A percentile compares a stretch with the other conserved stretches of the same genome.
Evolutionary conservation across 2,113 vertebrate genomes (phyloP).

Genomic region (Ardeotis arabs): DNA sequence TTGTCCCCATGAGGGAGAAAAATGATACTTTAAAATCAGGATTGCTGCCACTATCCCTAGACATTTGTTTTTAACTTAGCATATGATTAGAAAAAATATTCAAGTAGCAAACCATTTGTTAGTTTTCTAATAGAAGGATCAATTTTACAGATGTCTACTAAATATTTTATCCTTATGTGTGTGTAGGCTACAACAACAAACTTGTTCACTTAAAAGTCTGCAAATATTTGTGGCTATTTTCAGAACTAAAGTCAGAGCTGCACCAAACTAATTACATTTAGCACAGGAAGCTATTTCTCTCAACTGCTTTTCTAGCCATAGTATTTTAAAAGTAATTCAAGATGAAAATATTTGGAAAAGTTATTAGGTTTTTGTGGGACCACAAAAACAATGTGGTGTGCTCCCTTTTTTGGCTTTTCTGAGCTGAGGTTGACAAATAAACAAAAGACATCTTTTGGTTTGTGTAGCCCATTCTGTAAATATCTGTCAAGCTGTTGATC

Average conservation of each 20-base stretch:
- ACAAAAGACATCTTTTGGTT: neutral
- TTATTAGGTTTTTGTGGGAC: neutral
- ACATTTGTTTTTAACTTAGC: neutral
- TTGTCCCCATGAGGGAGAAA: neutral
- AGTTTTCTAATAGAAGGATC: neutral
- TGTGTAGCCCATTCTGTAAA: neutral
- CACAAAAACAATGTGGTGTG: neutral
- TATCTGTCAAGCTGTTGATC: conserved; percentile 5
- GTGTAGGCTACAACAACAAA: neutral
- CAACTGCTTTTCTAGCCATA: neutral
- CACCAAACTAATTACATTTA: neutral
- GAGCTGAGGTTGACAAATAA: neutral
- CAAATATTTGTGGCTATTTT: neutral
- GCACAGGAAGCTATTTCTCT: neutral
- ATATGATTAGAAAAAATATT: neutral
- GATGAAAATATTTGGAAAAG: neutral
- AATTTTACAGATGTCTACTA: neutral
- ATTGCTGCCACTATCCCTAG: neutral
- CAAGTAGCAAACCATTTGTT: neutral
- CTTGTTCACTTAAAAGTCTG: neutral
- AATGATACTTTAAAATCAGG: neutral
- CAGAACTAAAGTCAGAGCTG: neutral
- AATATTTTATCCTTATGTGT: neutral
- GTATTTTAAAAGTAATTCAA: neutral
- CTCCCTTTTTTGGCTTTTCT: neutral